A percentile compares a stretch with the other conserved stretches of the same genome.
phyloP scores from a whole-genome alignment of 2,888 invertebrate species.

The Operophtera brumata region DNA sequence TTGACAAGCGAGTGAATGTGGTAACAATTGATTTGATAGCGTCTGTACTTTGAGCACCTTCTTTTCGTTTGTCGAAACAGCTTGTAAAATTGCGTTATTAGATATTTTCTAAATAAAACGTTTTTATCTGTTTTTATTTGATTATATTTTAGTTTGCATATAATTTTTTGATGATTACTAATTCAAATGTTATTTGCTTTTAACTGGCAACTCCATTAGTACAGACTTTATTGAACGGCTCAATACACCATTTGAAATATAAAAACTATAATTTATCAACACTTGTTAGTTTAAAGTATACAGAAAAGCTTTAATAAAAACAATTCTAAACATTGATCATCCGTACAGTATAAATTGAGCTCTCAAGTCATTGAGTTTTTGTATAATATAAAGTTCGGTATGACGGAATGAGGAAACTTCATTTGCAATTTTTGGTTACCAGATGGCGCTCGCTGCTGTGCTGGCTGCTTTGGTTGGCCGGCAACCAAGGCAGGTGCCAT shows the following conservation, averaged over 20 bases:
- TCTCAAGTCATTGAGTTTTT: neutral
- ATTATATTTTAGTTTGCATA: neutral
- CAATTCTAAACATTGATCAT: neutral
- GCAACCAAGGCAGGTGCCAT: no score
- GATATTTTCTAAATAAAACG: neutral
- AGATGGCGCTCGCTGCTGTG: neutral
- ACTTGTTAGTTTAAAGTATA: neutral
- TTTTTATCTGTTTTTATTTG: neutral
- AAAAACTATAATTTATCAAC: neutral
- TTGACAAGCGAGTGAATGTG: constrained; percentile 66
- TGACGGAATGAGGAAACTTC: neutral
- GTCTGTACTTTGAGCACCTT: constrained; percentile 59
- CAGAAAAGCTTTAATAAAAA: neutral
- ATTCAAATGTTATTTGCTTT: constrained; percentile 9
- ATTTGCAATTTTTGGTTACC: neutral
- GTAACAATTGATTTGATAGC: constrained; percentile 54
- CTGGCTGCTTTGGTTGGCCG: no score
- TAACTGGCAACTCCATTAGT: constrained; percentile 47
- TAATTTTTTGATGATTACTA: neutral
- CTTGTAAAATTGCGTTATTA: neutral
- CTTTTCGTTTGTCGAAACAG: neutral
- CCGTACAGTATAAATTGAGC: neutral
- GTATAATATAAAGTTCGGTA: neutral
- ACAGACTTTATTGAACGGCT: constrained; percentile 50
- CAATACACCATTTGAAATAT: constrained; percentile 27